Evolutionary conservation across 1,140 invertebrate species (phyloP).

Genomic region (Heliconius congener): DNA sequence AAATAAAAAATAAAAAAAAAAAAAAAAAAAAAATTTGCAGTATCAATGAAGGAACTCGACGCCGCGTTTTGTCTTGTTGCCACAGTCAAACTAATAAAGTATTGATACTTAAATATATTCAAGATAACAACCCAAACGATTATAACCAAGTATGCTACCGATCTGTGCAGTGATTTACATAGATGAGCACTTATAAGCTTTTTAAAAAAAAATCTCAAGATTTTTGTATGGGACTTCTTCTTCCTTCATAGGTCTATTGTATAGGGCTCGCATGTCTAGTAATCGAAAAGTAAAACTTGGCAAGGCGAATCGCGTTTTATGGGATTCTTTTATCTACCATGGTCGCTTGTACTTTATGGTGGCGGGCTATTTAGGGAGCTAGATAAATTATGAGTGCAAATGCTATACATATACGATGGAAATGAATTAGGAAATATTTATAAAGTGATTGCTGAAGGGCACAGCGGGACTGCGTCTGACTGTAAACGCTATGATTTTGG

Average conservation of each 20-base stretch:
- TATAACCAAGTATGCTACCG: too few relatives aligned
- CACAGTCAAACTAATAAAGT: not conserved
- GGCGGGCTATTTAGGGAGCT: not conserved
- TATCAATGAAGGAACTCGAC: not conserved
- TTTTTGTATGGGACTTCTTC: not conserved
- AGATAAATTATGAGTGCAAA: not conserved
- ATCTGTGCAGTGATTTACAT: not conserved
- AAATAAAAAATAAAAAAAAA: too few relatives aligned
- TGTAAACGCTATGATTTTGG: too few relatives aligned
- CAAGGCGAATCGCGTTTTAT: slow-evolving; percentile 13
- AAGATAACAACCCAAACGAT: too few relatives aligned
- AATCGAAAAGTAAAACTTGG: slow-evolving; percentile 29
- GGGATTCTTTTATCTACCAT: slow-evolving; percentile 3
- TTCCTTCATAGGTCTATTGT: slow-evolving; percentile 21
- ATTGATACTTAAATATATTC: too few relatives aligned
- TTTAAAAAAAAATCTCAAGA: not conserved
- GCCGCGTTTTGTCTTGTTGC: not conserved
- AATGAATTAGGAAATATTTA: not conserved
- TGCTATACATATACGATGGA: not conserved
- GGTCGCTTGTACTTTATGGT: not conserved
- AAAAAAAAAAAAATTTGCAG: too few relatives aligned
- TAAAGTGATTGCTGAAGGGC: not conserved
- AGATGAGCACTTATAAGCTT: not conserved
- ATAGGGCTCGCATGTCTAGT: slow-evolving; percentile 37
- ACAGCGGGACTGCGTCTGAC: too few relatives aligned